Percentiles rank a stretch among this genome's conserved stretches.
These are phyloP conservation scores for Molothrus ater DNA, from an alignment of 2,797 vertebrate genomes.

Conservation along the genomic window DNA sequence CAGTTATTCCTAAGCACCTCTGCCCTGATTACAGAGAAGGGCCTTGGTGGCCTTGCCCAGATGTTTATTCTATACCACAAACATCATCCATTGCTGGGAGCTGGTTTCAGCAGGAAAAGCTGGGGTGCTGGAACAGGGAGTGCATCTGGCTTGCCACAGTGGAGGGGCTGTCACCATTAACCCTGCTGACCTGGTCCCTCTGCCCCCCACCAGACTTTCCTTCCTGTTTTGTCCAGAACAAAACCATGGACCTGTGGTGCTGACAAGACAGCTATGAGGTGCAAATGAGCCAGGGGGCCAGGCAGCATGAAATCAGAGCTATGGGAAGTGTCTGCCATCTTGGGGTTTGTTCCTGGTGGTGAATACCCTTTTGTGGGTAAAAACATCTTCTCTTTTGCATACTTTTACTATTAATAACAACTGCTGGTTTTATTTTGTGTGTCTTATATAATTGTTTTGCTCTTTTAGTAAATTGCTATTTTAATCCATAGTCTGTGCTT, in stretches of 20 bases:
- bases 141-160: not conserved
- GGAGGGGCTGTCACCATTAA: not conserved
- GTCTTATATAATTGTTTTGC: not conserved
- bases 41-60: not conserved
- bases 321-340: not conserved
- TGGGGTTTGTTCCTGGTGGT: not conserved
- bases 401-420: not conserved
- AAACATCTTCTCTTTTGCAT: not conserved
- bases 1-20: not conserved
- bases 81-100: not conserved
- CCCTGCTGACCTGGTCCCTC: not conserved
- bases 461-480: not conserved
- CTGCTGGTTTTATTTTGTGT: not conserved
- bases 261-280: not conserved
- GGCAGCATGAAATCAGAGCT: not conserved
- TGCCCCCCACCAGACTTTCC: not conserved
- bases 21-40: not conserved
- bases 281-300: not conserved
- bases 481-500: not conserved
- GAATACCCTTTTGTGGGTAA: not conserved
- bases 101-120: not conserved
- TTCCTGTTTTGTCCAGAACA: not conserved
- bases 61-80: not conserved
- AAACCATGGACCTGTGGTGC: not conserved
- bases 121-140: accelerated